Conservation (phyloP, 2,888 invertebrate genomes). For the Quadroppia sp. region DNA sequence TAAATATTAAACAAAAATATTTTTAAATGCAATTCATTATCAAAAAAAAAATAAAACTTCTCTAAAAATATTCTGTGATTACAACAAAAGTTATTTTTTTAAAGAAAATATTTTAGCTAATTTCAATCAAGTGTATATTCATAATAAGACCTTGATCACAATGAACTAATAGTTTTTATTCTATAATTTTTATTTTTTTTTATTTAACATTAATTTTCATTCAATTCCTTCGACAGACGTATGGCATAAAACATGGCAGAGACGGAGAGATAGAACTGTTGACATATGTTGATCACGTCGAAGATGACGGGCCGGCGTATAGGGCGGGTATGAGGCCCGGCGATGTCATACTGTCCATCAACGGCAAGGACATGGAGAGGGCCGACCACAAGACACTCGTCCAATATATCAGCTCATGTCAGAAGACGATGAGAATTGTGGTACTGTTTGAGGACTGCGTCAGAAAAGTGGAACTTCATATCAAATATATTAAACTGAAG, state of each 20-base stretch:
- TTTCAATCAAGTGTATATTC: too few relatives aligned
- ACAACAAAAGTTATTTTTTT: too few relatives aligned
- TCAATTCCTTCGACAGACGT: constrained; percentile 72
- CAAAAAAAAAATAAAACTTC: too few relatives aligned
- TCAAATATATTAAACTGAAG: constrained; percentile 81
- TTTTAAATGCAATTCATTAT: too few relatives aligned
- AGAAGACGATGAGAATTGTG: constrained; percentile 87
- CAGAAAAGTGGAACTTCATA: constrained; percentile 85
- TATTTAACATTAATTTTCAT: too few relatives aligned
- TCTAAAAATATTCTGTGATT: too few relatives aligned
- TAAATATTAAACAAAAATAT: too few relatives aligned
- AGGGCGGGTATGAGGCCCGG: constrained; percentile 88
- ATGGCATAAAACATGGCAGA: constrained; percentile 91
- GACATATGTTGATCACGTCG: constrained; percentile 95
- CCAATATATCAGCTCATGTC: constrained; percentile 83
- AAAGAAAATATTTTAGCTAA: too few relatives aligned
- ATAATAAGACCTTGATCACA: too few relatives aligned
- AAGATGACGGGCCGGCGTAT: constrained; percentile 84
- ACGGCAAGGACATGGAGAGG: constrained; percentile 90
- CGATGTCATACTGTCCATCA: constrained; percentile 91
- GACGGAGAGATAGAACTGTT: constrained; percentile 93
- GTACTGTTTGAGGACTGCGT: constrained; percentile 95
- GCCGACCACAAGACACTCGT: constrained; percentile 90
- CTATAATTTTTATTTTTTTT: too few relatives aligned
- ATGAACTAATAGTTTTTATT: too few relatives aligned